phyloP scores from a whole-genome alignment of 2,797 vertebrate species.

The Stomatorhinus walkeri region DNA sequence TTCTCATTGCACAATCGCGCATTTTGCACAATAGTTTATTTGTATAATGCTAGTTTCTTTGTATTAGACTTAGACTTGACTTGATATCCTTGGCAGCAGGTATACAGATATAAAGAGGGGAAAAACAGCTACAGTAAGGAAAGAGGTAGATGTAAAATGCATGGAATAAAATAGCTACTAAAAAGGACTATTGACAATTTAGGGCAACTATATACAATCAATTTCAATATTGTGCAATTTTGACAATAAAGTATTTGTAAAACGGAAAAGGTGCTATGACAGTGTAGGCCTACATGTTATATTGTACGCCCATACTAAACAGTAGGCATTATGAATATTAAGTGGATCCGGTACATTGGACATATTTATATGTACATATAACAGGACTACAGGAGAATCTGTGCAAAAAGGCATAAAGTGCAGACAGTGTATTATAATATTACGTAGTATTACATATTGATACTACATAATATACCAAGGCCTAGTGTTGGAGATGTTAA shows the following conservation, averaged over 20 bases:
- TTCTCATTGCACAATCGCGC: not conserved
- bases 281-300: not conserved
- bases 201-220: not conserved
- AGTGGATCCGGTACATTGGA: not conserved
- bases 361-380: not conserved
- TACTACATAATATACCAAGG: not conserved
- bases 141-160: not conserved
- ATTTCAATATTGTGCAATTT: not conserved
- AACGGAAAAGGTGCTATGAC: not conserved
- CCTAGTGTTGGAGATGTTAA: not conserved
- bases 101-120: not conserved
- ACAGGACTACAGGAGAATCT: not conserved
- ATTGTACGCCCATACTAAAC: not conserved
- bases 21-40: not conserved
- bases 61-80: not conserved
- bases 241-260: not conserved
- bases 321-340: not conserved
- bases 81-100: not conserved
- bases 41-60: not conserved
- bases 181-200: not conserved
- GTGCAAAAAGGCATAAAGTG: not conserved
- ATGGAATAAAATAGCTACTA: not conserved
- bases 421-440: not conserved
- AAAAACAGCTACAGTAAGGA: not conserved
- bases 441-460: not conserved